Evolutionary conservation across 2,113 vertebrate species (phyloP).

Genomic region (Caracal caracal): DNA sequence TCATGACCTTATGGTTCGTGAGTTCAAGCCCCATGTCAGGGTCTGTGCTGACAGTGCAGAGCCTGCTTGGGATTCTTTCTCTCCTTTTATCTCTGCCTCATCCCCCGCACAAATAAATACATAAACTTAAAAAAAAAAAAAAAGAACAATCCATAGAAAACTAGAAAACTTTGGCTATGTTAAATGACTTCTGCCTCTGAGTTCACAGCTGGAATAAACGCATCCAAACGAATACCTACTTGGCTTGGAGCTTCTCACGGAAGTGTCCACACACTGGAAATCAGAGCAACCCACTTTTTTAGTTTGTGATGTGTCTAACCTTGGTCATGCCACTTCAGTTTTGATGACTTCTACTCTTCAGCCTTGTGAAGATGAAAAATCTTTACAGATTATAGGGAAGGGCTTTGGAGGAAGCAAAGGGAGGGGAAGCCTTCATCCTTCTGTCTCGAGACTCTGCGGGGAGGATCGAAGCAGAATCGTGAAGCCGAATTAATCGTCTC

Average conservation of each 20-base stretch:
- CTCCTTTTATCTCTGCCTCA: too few species aligned
- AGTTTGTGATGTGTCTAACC: neutral
- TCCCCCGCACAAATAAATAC: too few species aligned
- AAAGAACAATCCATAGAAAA: too few species aligned
- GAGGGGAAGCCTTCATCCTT: neutral
- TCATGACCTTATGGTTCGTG: too few species aligned
- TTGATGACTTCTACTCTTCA: neutral
- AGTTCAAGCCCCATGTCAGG: too few species aligned
- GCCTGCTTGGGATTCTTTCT: too few species aligned
- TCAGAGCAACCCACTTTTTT: too few species aligned
- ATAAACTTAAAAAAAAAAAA: too few species aligned
- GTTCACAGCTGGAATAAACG: neutral
- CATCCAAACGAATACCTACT: neutral
- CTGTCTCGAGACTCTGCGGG: neutral
- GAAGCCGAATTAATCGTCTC: neutral
- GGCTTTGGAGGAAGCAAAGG: neutral
- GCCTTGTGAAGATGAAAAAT: neutral
- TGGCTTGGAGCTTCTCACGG: neutral
- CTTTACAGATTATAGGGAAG: neutral
- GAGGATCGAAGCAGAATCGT: neutral
- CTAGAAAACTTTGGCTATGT: neutral
- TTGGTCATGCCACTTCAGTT: neutral
- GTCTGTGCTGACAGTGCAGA: too few species aligned
- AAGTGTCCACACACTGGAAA: neutral
- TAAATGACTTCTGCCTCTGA: neutral